A percentile compares a stretch with the other conserved stretches of the same genome.
Conservation (phyloP, 2,888 invertebrate species). For the Phrixothrix hirtus region DNA sequence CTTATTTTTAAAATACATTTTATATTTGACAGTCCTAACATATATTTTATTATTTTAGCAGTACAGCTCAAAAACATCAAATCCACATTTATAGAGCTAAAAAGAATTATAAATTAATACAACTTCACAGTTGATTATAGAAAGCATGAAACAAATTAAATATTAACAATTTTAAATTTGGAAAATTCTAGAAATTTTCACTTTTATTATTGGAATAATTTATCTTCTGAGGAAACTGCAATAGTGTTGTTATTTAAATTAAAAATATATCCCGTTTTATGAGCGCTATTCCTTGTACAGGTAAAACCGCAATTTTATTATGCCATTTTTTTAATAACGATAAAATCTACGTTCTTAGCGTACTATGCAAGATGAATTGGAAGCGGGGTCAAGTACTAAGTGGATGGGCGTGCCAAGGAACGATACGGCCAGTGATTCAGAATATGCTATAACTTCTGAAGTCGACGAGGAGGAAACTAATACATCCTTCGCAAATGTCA, state of each 20-base stretch:
- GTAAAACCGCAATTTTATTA: background rate
- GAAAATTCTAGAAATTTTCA: no score
- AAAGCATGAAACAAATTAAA: no score
- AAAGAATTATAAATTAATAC: no score
- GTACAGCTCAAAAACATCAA: no score
- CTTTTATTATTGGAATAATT: background rate
- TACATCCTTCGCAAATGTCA: conserved; percentile 31
- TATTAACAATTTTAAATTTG: no score
- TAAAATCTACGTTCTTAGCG: conserved; percentile 22
- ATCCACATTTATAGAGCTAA: no score
- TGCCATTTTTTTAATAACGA: conserved; percentile 13
- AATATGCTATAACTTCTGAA: conserved; percentile 32
- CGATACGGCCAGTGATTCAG: conserved; percentile 31
- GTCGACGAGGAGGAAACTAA: conserved; percentile 31
- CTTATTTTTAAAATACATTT: no score
- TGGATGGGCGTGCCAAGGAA: conserved; percentile 29
- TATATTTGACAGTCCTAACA: no score
- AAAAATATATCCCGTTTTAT: background rate
- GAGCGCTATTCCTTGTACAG: no score
- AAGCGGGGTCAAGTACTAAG: conserved; percentile 30
- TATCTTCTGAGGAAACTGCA: background rate
- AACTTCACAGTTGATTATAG: no score
- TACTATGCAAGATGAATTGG: conserved; percentile 28
- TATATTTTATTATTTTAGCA: no score
- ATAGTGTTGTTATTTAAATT: background rate